A percentile compares a stretch with the other conserved stretches of the same genome.
Evolutionary conservation across 2,113 vertebrate genomes (phyloP).

Genomic region (Dermatemys mawii): DNA sequence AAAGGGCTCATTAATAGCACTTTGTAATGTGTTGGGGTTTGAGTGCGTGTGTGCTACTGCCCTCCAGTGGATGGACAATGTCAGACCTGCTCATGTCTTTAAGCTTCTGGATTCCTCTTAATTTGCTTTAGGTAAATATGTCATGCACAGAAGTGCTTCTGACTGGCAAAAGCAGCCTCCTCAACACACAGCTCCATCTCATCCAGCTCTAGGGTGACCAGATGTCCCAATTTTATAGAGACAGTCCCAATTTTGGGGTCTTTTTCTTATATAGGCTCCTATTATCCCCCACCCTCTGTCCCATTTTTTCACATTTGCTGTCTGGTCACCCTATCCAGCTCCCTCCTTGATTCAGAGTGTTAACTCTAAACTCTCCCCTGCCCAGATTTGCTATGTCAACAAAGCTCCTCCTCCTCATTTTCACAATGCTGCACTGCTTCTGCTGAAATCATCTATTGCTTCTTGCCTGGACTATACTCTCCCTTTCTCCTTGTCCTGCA

Average conservation of each 20-base stretch:
- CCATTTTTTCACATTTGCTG: too few species aligned
- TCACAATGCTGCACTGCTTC: neutral
- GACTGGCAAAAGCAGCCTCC: fast-evolving
- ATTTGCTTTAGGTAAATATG: neutral
- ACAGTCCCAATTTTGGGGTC: too few species aligned
- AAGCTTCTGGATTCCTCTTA: neutral
- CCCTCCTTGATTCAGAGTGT: neutral
- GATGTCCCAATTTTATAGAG: too few species aligned
- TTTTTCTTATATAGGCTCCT: too few species aligned
- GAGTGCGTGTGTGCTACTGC: neutral
- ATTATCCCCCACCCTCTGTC: too few species aligned
- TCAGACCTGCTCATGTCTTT: neutral
- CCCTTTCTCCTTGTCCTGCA: neutral
- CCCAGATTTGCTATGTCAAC: fast-evolving
- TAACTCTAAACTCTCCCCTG: neutral
- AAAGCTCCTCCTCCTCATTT: neutral
- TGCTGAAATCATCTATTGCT: neutral
- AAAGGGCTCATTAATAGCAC: neutral
- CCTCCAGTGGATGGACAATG: constrained; percentile 56
- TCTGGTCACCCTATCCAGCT: too few species aligned
- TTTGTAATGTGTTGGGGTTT: neutral
- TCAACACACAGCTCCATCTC: fast-evolving
- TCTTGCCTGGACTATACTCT: neutral
- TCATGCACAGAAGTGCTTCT: neutral
- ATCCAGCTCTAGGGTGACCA: too few species aligned